Conservation (phyloP, 1,140 invertebrate genomes). For the Ridgeia piscesae region DNA sequence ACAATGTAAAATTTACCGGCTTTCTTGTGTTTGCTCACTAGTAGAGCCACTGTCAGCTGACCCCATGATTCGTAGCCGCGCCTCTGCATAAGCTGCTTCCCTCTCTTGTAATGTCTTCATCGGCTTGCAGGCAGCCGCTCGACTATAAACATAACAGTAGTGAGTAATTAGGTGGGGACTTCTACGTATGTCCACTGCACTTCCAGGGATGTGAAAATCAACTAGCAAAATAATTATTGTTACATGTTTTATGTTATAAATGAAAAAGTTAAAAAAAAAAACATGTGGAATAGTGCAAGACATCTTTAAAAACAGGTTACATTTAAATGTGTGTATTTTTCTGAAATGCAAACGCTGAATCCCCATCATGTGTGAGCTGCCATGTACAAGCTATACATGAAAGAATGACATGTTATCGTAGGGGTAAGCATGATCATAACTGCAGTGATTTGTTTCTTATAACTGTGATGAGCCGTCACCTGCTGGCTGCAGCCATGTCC, state of each 20-base stretch:
- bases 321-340: too few relatives aligned
- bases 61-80: constrained; percentile 25
- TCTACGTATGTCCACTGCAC: too few relatives aligned
- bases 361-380: not conserved
- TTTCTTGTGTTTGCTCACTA: not conserved
- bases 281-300: too few relatives aligned
- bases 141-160: not conserved
- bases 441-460: too few relatives aligned
- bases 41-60: constrained; percentile 11
- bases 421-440: too few relatives aligned
- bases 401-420: too few relatives aligned
- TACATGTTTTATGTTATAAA: too few relatives aligned
- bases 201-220: too few relatives aligned
- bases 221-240: too few relatives aligned
- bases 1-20: not conserved
- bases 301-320: too few relatives aligned
- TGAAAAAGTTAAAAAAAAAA: too few relatives aligned
- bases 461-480: not conserved
- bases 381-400: not conserved
- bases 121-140: constrained; percentile 15
- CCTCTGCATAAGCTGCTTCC: constrained; percentile 28
- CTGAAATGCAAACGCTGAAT: too few relatives aligned
- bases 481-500: not conserved
- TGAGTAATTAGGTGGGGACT: not conserved
- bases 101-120: constrained; percentile 27